A percentile compares a stretch with the other conserved stretches of the same genome.
These are phyloP conservation scores for Himantopus leucocephalus DNA, from an alignment of 2,113 vertebrate genomes.

Conservation along the genomic window DNA sequence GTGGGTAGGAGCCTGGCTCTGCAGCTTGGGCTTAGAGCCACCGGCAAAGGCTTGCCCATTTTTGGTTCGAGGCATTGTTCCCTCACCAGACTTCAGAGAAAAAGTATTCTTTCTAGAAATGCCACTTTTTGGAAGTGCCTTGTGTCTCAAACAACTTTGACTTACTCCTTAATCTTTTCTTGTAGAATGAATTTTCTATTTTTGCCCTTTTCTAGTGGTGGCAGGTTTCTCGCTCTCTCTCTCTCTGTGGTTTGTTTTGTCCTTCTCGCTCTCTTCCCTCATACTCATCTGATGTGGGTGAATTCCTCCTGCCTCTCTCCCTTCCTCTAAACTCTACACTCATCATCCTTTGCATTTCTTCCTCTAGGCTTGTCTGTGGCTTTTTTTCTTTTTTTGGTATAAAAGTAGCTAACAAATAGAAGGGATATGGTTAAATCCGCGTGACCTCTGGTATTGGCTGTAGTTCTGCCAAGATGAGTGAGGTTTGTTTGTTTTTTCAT, in stretches of 20 bases:
- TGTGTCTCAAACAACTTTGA: not conserved
- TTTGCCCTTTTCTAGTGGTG: not conserved
- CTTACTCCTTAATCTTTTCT: not conserved
- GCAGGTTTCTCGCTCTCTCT: not conserved
- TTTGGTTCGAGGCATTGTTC: not conserved
- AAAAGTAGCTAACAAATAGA: not conserved
- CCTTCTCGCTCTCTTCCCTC: not conserved
- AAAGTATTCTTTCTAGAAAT: not conserved
- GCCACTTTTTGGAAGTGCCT: not conserved
- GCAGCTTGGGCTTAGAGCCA: not conserved
- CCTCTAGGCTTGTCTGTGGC: not conserved
- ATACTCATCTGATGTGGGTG: not conserved
- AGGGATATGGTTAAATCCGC: not conserved
- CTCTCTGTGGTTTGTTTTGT: not conserved
- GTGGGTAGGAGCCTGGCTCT: not conserved
- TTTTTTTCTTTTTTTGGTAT: not conserved
- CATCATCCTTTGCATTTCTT: not conserved
- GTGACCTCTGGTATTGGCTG: not conserved
- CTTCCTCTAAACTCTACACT: not conserved
- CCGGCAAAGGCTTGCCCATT: not conserved
- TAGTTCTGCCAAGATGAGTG: not conserved
- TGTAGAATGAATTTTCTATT: not conserved
- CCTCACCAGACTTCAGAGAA: not conserved
- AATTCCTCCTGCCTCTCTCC: not conserved
- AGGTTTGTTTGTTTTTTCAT: conserved; percentile 11